Percentiles rank a stretch among this genome's conserved stretches.
These are phyloP conservation scores for Callyntrura sp. DNA, from an alignment of 2,888 invertebrate genomes.

Conservation along the genomic window DNA sequence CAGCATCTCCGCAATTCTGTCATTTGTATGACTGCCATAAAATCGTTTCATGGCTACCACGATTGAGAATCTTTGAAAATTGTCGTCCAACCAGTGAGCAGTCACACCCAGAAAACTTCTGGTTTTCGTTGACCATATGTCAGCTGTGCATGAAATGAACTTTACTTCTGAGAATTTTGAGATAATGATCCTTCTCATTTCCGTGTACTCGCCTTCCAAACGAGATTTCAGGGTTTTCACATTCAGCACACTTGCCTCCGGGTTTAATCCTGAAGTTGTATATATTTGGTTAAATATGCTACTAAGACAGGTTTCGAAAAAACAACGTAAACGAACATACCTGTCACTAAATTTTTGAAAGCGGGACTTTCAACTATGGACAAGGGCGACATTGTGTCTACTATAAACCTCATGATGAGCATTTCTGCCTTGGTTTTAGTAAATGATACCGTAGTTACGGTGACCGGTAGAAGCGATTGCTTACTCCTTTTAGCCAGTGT, in stretches of 20 bases:
- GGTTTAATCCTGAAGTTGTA: not conserved
- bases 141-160: not conserved
- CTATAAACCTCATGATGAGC: not conserved
- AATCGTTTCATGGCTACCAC: constrained; percentile 45
- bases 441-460: not conserved
- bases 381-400: not conserved
- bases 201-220: too few species aligned
- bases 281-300: too few species aligned
- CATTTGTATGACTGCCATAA: constrained; percentile 6
- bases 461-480: not conserved
- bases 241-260: too few species aligned
- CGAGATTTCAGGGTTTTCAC: too few species aligned
- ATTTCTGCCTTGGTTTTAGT: not conserved
- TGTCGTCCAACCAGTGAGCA: constrained; percentile 3
- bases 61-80: constrained; percentile 38
- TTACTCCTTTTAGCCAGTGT: not conserved
- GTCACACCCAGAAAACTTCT: not conserved
- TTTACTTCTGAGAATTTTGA: not conserved
- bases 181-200: too few species aligned
- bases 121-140: not conserved
- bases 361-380: not conserved
- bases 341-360: not conserved
- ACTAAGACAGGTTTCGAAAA: too few species aligned
- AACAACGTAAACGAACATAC: not conserved
- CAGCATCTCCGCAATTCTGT: not conserved